phyloP scores from a whole-genome alignment of 2,113 vertebrate species.

The Xyrauchen texanus region DNA sequence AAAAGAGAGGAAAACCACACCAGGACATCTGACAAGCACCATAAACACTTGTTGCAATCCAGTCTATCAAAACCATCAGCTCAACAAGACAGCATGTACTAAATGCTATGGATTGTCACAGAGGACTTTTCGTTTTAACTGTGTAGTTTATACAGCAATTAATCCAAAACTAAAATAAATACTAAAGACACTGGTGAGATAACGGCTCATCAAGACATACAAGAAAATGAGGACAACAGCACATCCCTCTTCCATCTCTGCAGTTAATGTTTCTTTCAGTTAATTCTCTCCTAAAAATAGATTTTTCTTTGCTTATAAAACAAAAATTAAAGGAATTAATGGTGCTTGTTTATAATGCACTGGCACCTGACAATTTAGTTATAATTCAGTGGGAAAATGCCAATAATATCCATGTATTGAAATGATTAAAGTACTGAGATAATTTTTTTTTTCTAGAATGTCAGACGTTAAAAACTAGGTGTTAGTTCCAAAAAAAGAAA shows the following conservation, averaged over 20 bases:
- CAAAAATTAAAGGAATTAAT: constrained; percentile 2
- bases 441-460: neutral
- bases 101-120: constrained; percentile 13
- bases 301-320: neutral
- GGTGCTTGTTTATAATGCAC: constrained; percentile 29
- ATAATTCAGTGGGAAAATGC: neutral
- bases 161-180: constrained; percentile 7
- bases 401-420: constrained; percentile 22
- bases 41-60: neutral
- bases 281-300: neutral
- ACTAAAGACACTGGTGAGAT: constrained; percentile 26
- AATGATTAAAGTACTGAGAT: constrained; percentile 11
- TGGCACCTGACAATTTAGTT: constrained; percentile 20
- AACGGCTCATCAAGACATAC: neutral
- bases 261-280: neutral
- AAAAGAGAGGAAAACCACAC: constrained; percentile 7
- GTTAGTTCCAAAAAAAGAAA: constrained; percentile 1
- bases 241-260: constrained; percentile 1
- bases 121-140: constrained; percentile 2
- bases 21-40: constrained; percentile 9
- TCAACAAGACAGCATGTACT: neutral
- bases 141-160: constrained; percentile 7
- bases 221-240: neutral
- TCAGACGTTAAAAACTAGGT: neutral
- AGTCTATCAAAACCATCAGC: neutral